Base-by-base conservation (phyloP, 2,797 vertebrate species). In the Varecia variegata region DNA sequence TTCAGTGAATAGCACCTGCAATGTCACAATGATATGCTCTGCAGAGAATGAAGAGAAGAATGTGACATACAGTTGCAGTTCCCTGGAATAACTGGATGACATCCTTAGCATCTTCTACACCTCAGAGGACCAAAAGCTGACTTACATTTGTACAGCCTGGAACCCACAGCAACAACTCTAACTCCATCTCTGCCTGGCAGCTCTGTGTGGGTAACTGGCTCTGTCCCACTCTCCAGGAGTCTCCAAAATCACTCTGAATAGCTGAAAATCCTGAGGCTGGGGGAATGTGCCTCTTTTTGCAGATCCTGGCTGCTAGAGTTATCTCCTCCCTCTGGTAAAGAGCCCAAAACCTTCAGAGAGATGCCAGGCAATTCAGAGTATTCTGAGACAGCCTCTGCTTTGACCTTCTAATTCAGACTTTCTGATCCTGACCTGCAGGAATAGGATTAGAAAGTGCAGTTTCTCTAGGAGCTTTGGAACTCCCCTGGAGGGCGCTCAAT, bases 11-110 rank as follows among this genome's bases (percentile, higher is more conserved):
- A 90, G 15, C 23, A 96, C 84, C 38, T 97, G 93, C 54, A 95
- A 96, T n/a, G 93, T 89, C 90, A 97, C 95, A n/a, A 65, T 97
- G 74, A 89, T 50, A 0, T 96, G 90, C 70, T 96, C 77, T 30
- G 15, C 93, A n/a, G 79, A 89, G 30, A 84, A 88, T 20, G 93
- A 95, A 95, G 88, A 74, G 65, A 68, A 76, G 14, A 70, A 81
- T 52, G 92, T 93, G 27, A 79, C 15, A 32, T 94, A 93, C 18
- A 82, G 11, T 2, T 94, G 92, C 94, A 94, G 43, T 35, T 50
- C 93, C 76, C 50, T 10, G n/a, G 88, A 67, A 52, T 20, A n/a
- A 30, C 54, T 65, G 4, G 79, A 71, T 7, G 62, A 56, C 12
- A 30, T 94, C n/a, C 68, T 96, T 30, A 65, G 5, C n/a, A 32